Evolutionary conservation across 2,797 vertebrate genomes (phyloP).

Genomic region (Crypturellus tataupa): DNA sequence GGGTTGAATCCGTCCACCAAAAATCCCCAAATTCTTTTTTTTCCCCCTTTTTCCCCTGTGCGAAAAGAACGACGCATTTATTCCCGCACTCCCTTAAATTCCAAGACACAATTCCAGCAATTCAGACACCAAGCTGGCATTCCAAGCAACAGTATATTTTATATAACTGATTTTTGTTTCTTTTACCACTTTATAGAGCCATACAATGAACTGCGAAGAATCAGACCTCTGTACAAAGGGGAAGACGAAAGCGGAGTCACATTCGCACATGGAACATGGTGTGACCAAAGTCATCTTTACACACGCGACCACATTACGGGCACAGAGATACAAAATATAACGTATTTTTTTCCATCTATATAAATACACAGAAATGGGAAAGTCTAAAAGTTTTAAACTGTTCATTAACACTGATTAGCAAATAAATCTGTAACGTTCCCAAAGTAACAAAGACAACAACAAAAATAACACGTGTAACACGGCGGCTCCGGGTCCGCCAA

Average conservation of each 20-base stretch:
- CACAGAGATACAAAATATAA: constrained; percentile 86
- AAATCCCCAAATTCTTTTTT: neutral
- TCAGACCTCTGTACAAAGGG: constrained; percentile 87
- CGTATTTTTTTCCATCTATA: constrained; percentile 83
- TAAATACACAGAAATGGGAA: constrained; percentile 84
- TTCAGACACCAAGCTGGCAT: constrained; percentile 66
- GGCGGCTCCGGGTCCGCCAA: neutral
- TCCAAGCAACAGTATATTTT: constrained; percentile 85
- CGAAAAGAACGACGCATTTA: constrained; percentile 58
- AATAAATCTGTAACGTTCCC: constrained; percentile 58
- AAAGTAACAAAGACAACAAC: constrained; percentile 27
- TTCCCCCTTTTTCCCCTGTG: neutral
- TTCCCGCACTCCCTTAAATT: constrained; percentile 43
- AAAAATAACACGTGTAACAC: constrained; percentile 19
- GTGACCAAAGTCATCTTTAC: constrained; percentile 77
- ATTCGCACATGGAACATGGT: constrained; percentile 66
- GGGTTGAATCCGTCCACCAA: neutral
- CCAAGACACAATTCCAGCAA: constrained; percentile 48
- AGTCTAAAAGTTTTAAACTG: constrained; percentile 41
- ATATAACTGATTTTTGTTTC: constrained; percentile 82
- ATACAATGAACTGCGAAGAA: constrained; percentile 91
- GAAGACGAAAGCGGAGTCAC: constrained; percentile 70
- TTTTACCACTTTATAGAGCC: constrained; percentile 93
- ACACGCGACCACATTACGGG: constrained; percentile 78
- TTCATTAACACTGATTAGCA: constrained; percentile 76